Evolutionary conservation across 2,797 vertebrate genomes (phyloP), one percentile per base, ranked within the genome.

Genomic region (Coregonus suidteri): DNA sequence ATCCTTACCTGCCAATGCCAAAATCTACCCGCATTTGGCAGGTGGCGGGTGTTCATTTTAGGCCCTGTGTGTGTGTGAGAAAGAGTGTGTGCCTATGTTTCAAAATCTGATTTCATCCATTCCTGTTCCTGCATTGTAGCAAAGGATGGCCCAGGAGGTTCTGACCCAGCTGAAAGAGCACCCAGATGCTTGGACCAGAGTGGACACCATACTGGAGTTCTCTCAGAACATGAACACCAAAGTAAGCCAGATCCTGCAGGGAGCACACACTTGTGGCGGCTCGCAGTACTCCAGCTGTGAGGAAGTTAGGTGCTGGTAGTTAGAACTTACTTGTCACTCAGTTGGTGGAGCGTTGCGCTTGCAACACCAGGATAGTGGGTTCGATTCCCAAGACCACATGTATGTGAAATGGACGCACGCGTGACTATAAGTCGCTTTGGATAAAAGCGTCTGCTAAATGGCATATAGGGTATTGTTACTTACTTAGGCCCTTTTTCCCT

Each of bases 221-320:
- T 99, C 98, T 82, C 98, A 99, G 94, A 99, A 99, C 91, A 99
- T 99, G 98, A 99, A 99, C 95, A 99, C 98, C 93, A 99, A 99
- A 96, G 98, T 99, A 98, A 99, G 97, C 83, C 74, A 83, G 80
- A 87, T 35, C 3, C 73, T 76, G 18, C 25, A 6, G 59, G 59
- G 20, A 30, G 80, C 76, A 79, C 37, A 1, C 80, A 80, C 77
- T 89, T 89, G 84, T 92, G 91, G 83, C 93, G 77, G 82, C 88
- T 92, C 91, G 93, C 92, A 59, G 91, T 91, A 91, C 87, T 92
- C 85, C 87, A 93, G 14, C 95, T 96, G 96, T 96, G 95, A 97
- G 96, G 96, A 97, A 96, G 94, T 92, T 25, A 25, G 59, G 20
- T 30, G n/a, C 20, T 11, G 6, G 6, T 59, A 59, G 59, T 64